A percentile compares a stretch with the other conserved stretches of the same genome.
These are phyloP conservation scores for Colaptes auratus DNA, from an alignment of 2,113 vertebrate genomes.

Conservation along the genomic window DNA sequence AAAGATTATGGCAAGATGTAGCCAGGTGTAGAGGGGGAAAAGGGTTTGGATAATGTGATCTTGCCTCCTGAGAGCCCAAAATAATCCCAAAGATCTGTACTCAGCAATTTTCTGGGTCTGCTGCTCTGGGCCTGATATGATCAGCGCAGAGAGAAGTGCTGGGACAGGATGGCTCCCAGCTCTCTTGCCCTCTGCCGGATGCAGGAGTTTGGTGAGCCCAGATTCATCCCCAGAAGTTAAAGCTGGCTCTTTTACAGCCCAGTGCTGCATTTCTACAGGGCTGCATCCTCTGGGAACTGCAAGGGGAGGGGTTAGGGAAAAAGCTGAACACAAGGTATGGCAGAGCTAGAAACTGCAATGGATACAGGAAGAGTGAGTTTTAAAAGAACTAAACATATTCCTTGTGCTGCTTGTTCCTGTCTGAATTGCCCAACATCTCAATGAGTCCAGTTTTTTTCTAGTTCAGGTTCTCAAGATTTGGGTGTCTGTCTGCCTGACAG, in stretches of 20 bases:
- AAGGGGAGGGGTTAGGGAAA: neutral
- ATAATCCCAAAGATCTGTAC: neutral
- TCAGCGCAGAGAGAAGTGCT: neutral
- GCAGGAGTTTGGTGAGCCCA: neutral
- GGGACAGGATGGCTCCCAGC: neutral
- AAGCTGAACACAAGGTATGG: neutral
- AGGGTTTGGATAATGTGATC: neutral
- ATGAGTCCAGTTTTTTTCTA: neutral
- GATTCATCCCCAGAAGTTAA: neutral
- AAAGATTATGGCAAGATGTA: neutral
- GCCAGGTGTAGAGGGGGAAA: neutral
- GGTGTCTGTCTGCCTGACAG: neutral
- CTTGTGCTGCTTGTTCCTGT: neutral
- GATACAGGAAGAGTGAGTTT: neutral
- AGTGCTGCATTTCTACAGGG: neutral
- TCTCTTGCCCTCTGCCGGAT: conserved; percentile 43
- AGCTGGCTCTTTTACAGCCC: neutral
- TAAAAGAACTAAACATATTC: neutral
- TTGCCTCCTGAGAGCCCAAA: neutral
- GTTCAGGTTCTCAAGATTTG: neutral
- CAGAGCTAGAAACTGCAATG: neutral
- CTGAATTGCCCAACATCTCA: neutral
- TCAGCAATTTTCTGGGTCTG: neutral
- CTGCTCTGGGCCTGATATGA: neutral
- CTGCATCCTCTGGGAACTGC: neutral